A percentile compares a stretch with the other conserved stretches of the same genome.
Evolutionary conservation across 2,113 vertebrate genomes (phyloP).

Genomic region (Lamprotornis superbus): DNA sequence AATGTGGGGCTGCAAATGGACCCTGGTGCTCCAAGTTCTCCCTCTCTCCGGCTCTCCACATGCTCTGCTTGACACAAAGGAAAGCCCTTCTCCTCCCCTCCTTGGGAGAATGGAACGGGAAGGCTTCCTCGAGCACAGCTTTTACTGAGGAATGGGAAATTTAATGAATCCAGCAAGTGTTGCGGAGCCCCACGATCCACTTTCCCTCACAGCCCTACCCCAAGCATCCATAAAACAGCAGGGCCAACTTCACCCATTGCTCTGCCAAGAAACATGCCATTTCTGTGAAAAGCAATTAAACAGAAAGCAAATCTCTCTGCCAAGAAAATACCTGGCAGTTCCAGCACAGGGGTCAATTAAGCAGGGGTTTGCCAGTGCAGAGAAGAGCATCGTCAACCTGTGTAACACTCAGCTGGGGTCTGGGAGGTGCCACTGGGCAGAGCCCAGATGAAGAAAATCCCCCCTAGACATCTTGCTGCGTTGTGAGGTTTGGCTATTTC

Average conservation of each 20-base stretch:
- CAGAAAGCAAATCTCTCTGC: conserved; percentile 26
- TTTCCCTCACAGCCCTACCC: not conserved
- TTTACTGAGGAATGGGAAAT: not conserved
- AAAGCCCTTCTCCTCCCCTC: conserved; percentile 27
- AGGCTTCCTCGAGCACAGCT: not conserved
- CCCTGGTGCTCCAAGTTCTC: not conserved
- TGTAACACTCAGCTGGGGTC: not conserved
- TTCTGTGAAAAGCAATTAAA: conserved; percentile 66
- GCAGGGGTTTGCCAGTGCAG: not conserved
- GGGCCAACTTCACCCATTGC: not conserved
- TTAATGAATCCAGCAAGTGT: not conserved
- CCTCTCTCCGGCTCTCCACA: not conserved
- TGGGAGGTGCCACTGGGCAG: not conserved
- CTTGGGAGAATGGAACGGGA: accelerated
- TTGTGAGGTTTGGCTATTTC: not conserved
- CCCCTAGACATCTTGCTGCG: not conserved
- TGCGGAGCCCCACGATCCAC: not conserved
- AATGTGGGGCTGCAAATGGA: not conserved
- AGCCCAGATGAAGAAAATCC: not conserved
- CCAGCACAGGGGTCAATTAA: not conserved
- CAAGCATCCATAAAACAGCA: conserved; percentile 39
- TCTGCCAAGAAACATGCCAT: not conserved
- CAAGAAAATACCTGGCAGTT: conserved; percentile 60
- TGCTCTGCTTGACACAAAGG: conserved; percentile 52
- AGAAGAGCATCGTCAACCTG: not conserved